These are phyloP conservation scores for Archocentrus centrarchus DNA, from an alignment of 2,113 vertebrate genomes.

Conservation along the genomic window DNA sequence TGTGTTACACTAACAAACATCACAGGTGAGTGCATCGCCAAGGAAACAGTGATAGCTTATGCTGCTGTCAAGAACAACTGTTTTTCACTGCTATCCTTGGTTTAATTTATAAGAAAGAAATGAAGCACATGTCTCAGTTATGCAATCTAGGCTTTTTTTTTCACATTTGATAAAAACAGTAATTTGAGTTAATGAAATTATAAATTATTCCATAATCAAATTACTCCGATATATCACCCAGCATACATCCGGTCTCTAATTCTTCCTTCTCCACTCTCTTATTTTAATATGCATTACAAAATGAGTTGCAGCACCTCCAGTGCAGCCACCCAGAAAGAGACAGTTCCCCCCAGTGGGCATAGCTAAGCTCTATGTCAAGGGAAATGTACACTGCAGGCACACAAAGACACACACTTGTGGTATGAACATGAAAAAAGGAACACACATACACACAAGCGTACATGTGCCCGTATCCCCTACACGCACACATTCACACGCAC, in stretches of 20 bases:
- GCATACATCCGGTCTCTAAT: neutral
- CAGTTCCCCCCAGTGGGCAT: conserved; percentile 43
- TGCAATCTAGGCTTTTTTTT: neutral
- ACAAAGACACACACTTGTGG: conserved; percentile 23
- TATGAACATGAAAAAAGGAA: neutral
- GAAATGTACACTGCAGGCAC: conserved; percentile 34
- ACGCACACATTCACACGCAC: conserved; percentile 1
- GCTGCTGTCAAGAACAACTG: neutral
- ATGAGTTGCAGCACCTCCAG: conserved; percentile 48
- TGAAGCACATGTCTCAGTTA: neutral
- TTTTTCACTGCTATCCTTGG: neutral
- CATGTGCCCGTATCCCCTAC: neutral
- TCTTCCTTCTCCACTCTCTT: conserved; percentile 1
- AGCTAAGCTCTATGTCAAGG: conserved; percentile 45
- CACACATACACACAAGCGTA: conserved; percentile 16
- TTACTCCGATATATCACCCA: neutral
- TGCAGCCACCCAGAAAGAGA: conserved; percentile 55
- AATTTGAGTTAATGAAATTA: neutral
- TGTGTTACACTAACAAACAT: neutral
- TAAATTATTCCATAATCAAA: neutral
- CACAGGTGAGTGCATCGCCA: neutral
- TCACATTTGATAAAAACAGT: neutral
- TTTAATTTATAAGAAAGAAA: neutral
- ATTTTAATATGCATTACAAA: conserved; percentile 57
- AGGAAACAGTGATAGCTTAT: neutral